A percentile compares a stretch with the other conserved stretches of the same genome.
These are phyloP conservation scores for Mixornis gularis DNA, from an alignment of 2,113 vertebrate species.

Conservation along the genomic window DNA sequence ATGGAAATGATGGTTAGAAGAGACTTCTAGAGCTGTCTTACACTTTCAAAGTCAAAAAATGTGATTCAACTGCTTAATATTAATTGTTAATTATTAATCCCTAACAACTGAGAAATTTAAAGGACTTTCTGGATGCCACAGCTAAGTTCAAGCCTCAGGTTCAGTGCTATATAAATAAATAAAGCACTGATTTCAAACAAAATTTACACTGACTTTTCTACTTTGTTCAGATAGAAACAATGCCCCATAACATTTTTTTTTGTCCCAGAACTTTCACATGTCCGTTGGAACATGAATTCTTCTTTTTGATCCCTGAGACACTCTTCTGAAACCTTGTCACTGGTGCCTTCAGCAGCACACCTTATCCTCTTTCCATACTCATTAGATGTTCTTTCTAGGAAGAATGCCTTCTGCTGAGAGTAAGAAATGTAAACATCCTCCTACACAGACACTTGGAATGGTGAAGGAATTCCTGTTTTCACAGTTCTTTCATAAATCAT, in stretches of 20 bases:
- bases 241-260: not conserved
- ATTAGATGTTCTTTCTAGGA: not conserved
- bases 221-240: not conserved
- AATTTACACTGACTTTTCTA: not conserved
- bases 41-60: not conserved
- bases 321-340: not conserved
- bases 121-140: not conserved
- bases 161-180: not conserved
- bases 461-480: conserved; percentile 1
- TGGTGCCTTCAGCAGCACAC: not conserved
- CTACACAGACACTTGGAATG: not conserved
- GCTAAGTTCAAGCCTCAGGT: not conserved
- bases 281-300: not conserved
- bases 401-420: not conserved
- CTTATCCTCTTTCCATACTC: not conserved
- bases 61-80: not conserved
- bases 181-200: not conserved
- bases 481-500: not conserved
- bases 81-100: not conserved
- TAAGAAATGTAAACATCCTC: not conserved
- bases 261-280: not conserved
- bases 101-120: not conserved
- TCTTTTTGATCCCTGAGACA: not conserved
- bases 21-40: not conserved
- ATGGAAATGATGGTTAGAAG: not conserved